Percentiles rank a stretch among this genome's conserved stretches.
Conservation (phyloP, 2,888 invertebrate genomes). For the Tachina fera region DNA sequence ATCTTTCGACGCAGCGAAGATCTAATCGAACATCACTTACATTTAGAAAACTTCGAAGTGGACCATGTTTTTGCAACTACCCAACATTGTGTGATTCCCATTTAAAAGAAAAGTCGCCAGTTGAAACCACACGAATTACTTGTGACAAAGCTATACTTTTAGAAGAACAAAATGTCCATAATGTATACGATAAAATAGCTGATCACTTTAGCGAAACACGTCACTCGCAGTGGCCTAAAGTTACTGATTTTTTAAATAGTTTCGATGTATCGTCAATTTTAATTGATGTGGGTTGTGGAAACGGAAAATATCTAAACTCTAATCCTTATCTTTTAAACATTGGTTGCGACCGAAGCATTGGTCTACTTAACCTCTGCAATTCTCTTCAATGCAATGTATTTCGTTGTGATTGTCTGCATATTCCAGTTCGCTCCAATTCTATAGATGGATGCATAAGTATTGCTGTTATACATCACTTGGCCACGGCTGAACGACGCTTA, state of each 20-base stretch:
- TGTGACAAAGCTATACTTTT: constrained; percentile 85
- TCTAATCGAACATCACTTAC: constrained; percentile 91
- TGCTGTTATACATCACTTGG: constrained; percentile 98
- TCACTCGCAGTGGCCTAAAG: constrained; percentile 97
- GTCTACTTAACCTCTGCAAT: constrained; percentile 87
- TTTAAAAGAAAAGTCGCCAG: constrained; percentile 32
- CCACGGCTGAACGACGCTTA: constrained; percentile 90
- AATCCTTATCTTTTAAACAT: constrained; percentile 84
- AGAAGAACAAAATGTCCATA: constrained; percentile 91
- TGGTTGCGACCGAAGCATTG: constrained; percentile 91
- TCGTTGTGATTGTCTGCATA: constrained; percentile 88
- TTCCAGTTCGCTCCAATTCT: constrained; percentile 87
- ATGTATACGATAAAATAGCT: constrained; percentile 97
- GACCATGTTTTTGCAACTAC: constrained; percentile 88
- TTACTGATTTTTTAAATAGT: constrained; percentile 89
- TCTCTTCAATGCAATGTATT: constrained; percentile 87
- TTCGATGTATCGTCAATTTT: constrained; percentile 88
- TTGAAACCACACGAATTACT: neutral
- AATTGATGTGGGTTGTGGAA: constrained; percentile 98
- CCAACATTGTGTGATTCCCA: constrained; percentile 87
- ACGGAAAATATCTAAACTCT: constrained; percentile 94
- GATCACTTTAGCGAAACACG: constrained; percentile 97
- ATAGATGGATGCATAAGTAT: constrained; percentile 95
- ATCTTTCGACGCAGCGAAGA: constrained; percentile 85
- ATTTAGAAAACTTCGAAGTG: constrained; percentile 86